phyloP scores from a whole-genome alignment of 2,113 vertebrate species.

The zebrafish (Danio rerio) region GRCz12tu NC_133177.1:58348001-58348500 shows the following conservation, averaged over 20 bases:
- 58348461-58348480: constrained; percentile 83
- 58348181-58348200: constrained; percentile 6
- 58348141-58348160: neutral
- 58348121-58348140: neutral
- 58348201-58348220: constrained; percentile 29
- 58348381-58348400: neutral
- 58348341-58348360: constrained; percentile 15
- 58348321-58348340: constrained; percentile 40
- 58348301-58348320: constrained; percentile 53
- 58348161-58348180: neutral
- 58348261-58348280: constrained; percentile 49
- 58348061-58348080: constrained; percentile 35
- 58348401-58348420: constrained; percentile 65
- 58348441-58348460: constrained; percentile 73
- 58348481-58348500: constrained; percentile 61
- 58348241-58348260: constrained; percentile 45
- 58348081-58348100: constrained; percentile 50
- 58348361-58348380: neutral
- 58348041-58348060: constrained; percentile 17
- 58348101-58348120: constrained; percentile 54
- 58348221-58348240: constrained; percentile 43
- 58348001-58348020: constrained; percentile 23
- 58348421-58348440: constrained; percentile 75
- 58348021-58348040: constrained; percentile 23
- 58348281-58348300: constrained; percentile 52